A percentile compares a stretch with the other conserved stretches of the same genome.
Evolutionary conservation across 2,113 vertebrate species (phyloP).

Genomic region (Erpornis zantholeuca): DNA sequence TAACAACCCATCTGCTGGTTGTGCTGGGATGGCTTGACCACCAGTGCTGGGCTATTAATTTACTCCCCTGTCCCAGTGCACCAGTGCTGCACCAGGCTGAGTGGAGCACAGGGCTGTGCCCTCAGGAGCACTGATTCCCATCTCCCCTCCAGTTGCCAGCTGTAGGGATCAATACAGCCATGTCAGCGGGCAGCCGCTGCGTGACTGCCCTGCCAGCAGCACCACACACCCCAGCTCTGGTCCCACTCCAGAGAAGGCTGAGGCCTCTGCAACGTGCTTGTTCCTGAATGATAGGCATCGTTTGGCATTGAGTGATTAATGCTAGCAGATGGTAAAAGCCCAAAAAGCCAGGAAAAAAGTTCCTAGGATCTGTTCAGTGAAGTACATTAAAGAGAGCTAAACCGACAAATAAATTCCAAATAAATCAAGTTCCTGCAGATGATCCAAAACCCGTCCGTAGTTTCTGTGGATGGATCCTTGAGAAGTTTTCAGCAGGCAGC

Average conservation of each 20-base stretch:
- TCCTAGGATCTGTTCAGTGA: not conserved
- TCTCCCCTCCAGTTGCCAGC: accelerated
- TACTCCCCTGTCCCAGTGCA: not conserved
- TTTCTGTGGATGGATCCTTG: not conserved
- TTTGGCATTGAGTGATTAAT: not conserved
- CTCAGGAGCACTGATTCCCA: not conserved
- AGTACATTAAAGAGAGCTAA: not conserved
- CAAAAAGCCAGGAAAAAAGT: not conserved
- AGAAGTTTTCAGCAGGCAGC: not conserved
- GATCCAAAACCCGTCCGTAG: not conserved
- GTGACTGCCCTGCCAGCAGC: not conserved
- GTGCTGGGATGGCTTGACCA: not conserved
- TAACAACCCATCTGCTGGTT: not conserved
- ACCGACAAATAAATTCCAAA: not conserved
- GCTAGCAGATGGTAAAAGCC: not conserved
- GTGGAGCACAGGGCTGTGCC: not conserved
- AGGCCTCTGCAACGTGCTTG: not conserved
- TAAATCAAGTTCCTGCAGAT: not conserved
- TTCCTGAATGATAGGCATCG: not conserved
- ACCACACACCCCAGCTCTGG: not conserved
- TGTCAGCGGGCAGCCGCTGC: accelerated
- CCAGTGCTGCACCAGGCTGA: not conserved
- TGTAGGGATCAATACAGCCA: accelerated
- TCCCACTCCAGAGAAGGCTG: not conserved
- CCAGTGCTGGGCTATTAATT: not conserved